Base-by-base conservation (phyloP, 2,888 invertebrate genomes). In the Seira sanloemensis region DNA sequence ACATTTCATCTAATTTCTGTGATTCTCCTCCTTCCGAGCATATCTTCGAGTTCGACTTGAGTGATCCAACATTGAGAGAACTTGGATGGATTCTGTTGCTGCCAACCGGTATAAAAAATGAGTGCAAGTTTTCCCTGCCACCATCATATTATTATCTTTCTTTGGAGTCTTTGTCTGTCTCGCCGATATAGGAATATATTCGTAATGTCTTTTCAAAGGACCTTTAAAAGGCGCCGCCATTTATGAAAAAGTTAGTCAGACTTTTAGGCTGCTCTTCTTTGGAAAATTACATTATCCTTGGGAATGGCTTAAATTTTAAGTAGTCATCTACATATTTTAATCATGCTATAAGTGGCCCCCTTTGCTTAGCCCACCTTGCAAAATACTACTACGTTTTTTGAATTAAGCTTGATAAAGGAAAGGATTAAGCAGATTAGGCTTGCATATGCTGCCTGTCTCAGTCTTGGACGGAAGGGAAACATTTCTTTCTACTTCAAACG, bases 401-500 rank as follows among this genome's bases (percentile, higher is more conserved):
- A 4, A 16, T 58, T n/a, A n/a, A 5, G 58, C 2, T 58, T 58
- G 2, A 58, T 4, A 18, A 58, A 58, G n/a, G 18, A 58, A 18
- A 18, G 58, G 58, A 58, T 58, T 58, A 58, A 58, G 58, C 16
- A 58, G 58, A 58, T 58, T 58, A 58, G 58, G 58, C 58, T 16
- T 18, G 58, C 58, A 58, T 58, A 58, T 58, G 58, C n/a, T 58
- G n/a, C n/a, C 18, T n/a, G 58, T 58, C 58, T 58, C 58, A 58
- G 7, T 58, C 58, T 12, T 58, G 5, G 5, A 7, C 37, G 5
- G 12, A 37, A 12, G 12, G 12, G 37, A 37, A 37, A 58, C 18
- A 58, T 58, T 58, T 58, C 4, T 37, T 58, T 58, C n/a, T 58
- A 5, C n/a, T 37, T 37, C 12, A 37, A 37, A 37, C 4, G 4